These are phyloP conservation scores for Thecophora atra DNA, from an alignment of 2,888 invertebrate species.

Conservation along the genomic window DNA sequence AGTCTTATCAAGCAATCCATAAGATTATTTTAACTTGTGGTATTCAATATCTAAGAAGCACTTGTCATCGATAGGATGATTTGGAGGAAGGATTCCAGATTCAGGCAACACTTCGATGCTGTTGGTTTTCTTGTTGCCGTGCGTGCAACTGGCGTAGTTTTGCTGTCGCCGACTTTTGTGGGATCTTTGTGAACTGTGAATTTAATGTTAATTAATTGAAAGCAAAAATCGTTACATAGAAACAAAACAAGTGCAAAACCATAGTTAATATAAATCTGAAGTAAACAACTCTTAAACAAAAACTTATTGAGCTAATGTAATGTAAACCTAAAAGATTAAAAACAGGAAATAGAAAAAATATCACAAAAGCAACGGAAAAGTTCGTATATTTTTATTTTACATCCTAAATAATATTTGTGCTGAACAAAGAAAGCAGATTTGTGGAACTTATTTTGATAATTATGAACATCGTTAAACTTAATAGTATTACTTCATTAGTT, in stretches of 20 bases:
- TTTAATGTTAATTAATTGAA: not conserved
- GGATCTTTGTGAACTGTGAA: not conserved
- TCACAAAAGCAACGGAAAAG: too few species aligned
- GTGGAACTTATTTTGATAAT: not conserved
- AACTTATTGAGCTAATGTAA: not conserved
- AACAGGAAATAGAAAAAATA: not conserved
- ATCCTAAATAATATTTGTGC: not conserved
- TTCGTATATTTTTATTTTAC: not conserved
- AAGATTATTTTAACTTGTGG: conserved; percentile 12
- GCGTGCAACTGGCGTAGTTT: not conserved
- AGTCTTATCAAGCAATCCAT: not conserved
- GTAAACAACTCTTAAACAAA: not conserved
- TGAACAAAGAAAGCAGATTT: not conserved
- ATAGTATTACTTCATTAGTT: too few species aligned
- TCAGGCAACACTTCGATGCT: not conserved
- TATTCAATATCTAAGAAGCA: conserved; percentile 4
- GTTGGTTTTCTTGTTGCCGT: not conserved
- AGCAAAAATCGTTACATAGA: too few species aligned
- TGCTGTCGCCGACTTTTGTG: not conserved
- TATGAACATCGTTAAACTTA: not conserved
- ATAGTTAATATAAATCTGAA: too few species aligned
- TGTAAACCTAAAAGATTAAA: not conserved
- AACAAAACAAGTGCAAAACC: too few species aligned
- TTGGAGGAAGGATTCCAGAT: not conserved
- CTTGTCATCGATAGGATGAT: not conserved